phyloP scores from a whole-genome alignment of 1,140 invertebrate genomes.

The Scaptomyza graminum region DNA sequence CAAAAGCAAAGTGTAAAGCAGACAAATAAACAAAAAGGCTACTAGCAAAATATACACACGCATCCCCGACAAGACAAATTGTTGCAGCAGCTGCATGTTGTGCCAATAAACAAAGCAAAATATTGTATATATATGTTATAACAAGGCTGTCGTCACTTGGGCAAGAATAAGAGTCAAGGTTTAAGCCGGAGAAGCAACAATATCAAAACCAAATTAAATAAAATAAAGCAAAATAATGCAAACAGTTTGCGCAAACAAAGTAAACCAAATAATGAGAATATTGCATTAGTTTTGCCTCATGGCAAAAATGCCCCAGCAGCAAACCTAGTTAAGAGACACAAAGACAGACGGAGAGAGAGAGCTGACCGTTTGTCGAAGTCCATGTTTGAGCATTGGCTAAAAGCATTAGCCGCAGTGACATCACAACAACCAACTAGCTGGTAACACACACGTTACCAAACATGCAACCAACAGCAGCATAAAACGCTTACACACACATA shows the following conservation, averaged over 20 bases:
- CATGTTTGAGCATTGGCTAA: constrained; percentile 63
- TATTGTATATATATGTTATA: constrained; percentile 26
- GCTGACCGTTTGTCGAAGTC: constrained; percentile 11
- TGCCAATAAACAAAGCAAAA: constrained; percentile 70
- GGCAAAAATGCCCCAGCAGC: constrained; percentile 8
- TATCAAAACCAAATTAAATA: constrained; percentile 78
- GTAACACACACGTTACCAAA: constrained; percentile 54
- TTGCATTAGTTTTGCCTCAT: constrained; percentile 69
- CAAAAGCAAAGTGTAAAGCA: constrained; percentile 49
- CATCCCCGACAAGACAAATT: constrained; percentile 69
- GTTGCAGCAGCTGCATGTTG: constrained; percentile 74
- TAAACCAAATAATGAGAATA: constrained; percentile 78
- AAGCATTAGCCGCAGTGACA: constrained; percentile 76
- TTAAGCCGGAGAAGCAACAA: constrained; percentile 36
- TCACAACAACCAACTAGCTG: constrained; percentile 54
- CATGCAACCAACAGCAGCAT: constrained; percentile 4
- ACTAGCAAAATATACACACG: constrained; percentile 57
- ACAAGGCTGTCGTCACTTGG: constrained; percentile 17
- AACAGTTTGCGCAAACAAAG: constrained; percentile 55
- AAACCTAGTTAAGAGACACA: background rate
- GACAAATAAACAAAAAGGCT: constrained; percentile 45
- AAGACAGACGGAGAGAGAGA: background rate
- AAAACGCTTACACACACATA: constrained; percentile 10
- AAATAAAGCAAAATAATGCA: constrained; percentile 58
- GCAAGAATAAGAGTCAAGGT: background rate